Evolutionary conservation across 1,140 invertebrate genomes (phyloP), one percentile per base, ranked within the genome.

Genomic region (Ditylenchus dipsaci): DNA sequence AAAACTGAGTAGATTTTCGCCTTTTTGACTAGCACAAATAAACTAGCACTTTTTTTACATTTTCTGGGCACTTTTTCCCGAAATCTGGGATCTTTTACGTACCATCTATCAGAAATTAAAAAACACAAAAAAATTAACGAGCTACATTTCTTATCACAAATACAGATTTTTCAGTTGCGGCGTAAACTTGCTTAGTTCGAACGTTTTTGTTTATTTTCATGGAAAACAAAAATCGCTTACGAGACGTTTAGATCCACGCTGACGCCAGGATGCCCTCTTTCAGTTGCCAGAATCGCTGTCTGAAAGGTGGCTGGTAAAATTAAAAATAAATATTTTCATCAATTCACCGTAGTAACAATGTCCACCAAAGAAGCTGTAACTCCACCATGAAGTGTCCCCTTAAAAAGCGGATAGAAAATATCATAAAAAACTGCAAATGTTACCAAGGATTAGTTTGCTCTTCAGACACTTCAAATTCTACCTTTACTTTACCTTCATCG

Each of bases 131-230:
- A n/a, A n/a, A n/a, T n/a, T n/a, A n/a, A n/a, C n/a, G n/a, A n/a
- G n/a, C n/a, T n/a, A n/a, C n/a, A n/a, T n/a, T n/a, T n/a, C n/a
- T n/a, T n/a, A n/a, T n/a, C n/a, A n/a, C n/a, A n/a, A n/a, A n/a
- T n/a, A n/a, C n/a, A n/a, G n/a, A n/a, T n/a, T n/a, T n/a, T n/a
- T n/a, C n/a, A n/a, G n/a, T n/a, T n/a, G 43, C 43, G 43, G 11
- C 43, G 11, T n/a, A 45, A 45, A 45, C n/a, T 13, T 45, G 43
- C 11, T n/a, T 45, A 45, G n/a, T n/a, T 13, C 42, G 17, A 67
- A 1, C n/a, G 43, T 45, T 59, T n/a, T 17, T 53, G 77, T 86
- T 85, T 87, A 90, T 88, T 86, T 85, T 0, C 91, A 53, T 13
- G 23, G 15, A 53, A 3, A 7, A 7, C 15, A 21, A 21, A 26